Conservation (phyloP, 2,888 invertebrate species). For the Parascotia fuliginaria region DNA sequence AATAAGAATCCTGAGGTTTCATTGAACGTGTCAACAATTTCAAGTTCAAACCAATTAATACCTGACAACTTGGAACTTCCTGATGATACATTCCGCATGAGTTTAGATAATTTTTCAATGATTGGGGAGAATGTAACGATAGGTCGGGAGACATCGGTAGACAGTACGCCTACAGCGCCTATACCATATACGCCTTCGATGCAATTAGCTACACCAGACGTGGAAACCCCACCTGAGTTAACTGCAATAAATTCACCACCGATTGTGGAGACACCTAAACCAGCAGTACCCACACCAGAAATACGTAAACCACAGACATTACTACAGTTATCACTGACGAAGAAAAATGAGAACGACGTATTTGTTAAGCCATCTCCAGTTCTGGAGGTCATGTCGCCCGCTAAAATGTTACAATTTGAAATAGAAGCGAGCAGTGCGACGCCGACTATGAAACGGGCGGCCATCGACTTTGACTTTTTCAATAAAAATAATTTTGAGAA, state of each 20-base stretch:
- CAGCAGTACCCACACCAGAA: conserved; percentile 37
- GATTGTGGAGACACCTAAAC: conserved; percentile 61
- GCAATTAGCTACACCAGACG: conserved; percentile 43
- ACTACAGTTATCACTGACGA: conserved; percentile 64
- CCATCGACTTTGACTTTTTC: conserved; percentile 76
- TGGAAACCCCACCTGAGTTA: conserved; percentile 34
- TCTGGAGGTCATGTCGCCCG: conserved; percentile 75
- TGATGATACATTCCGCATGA: conserved; percentile 76
- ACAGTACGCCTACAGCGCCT: conserved; percentile 36
- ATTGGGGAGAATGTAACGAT: conserved; percentile 79
- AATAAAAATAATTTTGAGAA: conserved; percentile 69
- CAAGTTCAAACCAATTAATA: conserved; percentile 68
- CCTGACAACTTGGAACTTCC: conserved; percentile 68
- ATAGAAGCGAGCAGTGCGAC: conserved; percentile 68
- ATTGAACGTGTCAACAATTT: conserved; percentile 46
- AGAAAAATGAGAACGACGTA: conserved; percentile 62
- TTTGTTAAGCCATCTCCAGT: conserved; percentile 76
- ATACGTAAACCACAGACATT: conserved; percentile 52
- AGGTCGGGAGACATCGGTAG: conserved; percentile 58
- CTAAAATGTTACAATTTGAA: conserved; percentile 79
- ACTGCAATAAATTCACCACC: conserved; percentile 44
- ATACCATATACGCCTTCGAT: conserved; percentile 47
- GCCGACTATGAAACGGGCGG: conserved; percentile 79
- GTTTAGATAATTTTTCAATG: conserved; percentile 67
- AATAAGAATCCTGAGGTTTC: conserved; percentile 49